Evolutionary conservation across 92 coral and sea anemone species (phyloP), one percentile per base, ranked within the genome.

Genomic region (Umimayanthus chanpuru): DNA sequence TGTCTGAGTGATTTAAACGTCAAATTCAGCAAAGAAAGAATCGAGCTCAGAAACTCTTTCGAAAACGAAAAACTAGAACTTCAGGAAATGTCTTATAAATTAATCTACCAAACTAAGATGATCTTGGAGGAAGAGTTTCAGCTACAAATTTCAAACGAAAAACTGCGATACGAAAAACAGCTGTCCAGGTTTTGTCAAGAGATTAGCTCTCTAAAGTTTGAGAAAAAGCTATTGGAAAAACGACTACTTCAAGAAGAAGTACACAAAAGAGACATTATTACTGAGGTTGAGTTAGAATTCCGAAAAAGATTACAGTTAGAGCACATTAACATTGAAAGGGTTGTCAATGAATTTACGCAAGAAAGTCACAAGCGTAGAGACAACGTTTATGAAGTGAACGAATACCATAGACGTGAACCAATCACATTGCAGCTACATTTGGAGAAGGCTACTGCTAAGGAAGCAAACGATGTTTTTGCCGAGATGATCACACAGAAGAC

Each of bases 191-290:
- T 61, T 32, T 41, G 49, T 9, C 73, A 81, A 7, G 85, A 20
- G 73, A 36, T 81, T 6, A 61, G 73, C 28, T 58, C 73, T 21
- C 85, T 81, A 30, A 32, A 18, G 47, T 36, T 81, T 38, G 73
- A 56, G 32, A 81, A 81, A 38, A 61, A 18, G 53, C 73, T 61
- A 29, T 81, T 81, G 72, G 85, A 81, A 61, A 32, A 36, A 18
- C 70, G 30, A 58, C 21, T 81, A 36, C 1, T 23, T 38, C 73
- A 56, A 68, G 44, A 81, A 58, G 73, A 58, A 15, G 61, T 32
- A 5, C 55, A 38, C 21, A 56, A 81, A 55, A 58, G 61, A 9
- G 29, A 61, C 61, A 30, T 56, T 11, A 38, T 36, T 58, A n/a
- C 55, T 58, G 73, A 81, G 55, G 26, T 81, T 30, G 73, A 55